Evolutionary conservation across 2,888 invertebrate species (phyloP).

Genomic region (Abscondita cerata): DNA sequence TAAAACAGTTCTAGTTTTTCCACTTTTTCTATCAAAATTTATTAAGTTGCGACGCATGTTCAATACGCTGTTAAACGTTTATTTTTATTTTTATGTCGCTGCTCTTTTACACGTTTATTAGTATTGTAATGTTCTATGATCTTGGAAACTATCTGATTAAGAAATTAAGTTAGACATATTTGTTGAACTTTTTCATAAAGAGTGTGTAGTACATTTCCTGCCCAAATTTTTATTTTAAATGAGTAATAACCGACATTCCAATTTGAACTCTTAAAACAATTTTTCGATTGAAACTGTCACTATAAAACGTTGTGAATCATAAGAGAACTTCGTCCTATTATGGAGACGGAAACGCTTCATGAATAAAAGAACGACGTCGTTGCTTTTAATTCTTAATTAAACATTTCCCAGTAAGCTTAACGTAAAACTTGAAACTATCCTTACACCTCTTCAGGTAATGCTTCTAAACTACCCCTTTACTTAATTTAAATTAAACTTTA

Average conservation of each 20-base stretch:
- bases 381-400: constrained; percentile 30
- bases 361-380: constrained; percentile 27
- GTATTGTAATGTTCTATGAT: too few species aligned
- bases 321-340: constrained; percentile 15
- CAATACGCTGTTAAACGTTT: too few species aligned
- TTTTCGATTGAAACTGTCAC: constrained; percentile 2
- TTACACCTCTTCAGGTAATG: constrained; percentile 22
- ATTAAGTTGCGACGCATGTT: too few species aligned
- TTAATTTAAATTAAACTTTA: constrained; percentile 30
- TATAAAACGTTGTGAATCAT: constrained; percentile 19
- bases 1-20: too few species aligned
- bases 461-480: constrained; percentile 23
- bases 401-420: constrained; percentile 18
- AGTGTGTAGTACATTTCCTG: too few species aligned
- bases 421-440: constrained; percentile 22
- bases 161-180: too few species aligned
- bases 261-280: constrained; percentile 14
- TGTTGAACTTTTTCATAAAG: too few species aligned
- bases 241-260: background rate
- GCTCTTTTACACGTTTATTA: too few species aligned
- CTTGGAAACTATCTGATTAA: too few species aligned
- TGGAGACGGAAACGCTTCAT: constrained; percentile 25
- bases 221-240: too few species aligned
- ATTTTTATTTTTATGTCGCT: too few species aligned
- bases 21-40: too few species aligned